Evolutionary conservation across 2,888 invertebrate species (phyloP).

Genomic region (Drosophila pseudotakahashii): DNA sequence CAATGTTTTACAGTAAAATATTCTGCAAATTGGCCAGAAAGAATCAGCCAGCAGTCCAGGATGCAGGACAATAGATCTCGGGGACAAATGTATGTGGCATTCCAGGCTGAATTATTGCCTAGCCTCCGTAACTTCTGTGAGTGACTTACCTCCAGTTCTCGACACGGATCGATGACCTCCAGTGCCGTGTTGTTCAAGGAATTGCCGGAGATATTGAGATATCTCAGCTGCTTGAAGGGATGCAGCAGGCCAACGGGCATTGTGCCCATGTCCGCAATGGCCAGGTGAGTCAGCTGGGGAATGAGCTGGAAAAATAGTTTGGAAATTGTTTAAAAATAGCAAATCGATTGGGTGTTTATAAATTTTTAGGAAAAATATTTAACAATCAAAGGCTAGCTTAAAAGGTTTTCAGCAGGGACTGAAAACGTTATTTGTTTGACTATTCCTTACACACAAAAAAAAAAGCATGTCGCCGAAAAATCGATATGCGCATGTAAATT

Average conservation of each 20-base stretch:
- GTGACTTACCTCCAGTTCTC: conserved; percentile 82
- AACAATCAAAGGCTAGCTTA: no score
- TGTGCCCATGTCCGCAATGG: conserved; percentile 84
- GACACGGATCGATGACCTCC: conserved; percentile 84
- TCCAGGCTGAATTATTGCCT: conserved; percentile 19
- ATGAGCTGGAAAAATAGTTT: conserved; percentile 72
- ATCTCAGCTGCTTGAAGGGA: conserved; percentile 85
- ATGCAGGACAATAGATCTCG: conserved; percentile 40
- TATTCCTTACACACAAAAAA: no score
- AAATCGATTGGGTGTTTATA: conserved; percentile 4
- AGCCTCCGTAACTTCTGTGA: not conserved
- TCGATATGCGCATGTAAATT: no score
- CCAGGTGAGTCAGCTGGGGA: conserved; percentile 82
- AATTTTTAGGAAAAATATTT: no score
- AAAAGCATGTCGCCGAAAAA: no score
- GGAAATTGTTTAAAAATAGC: not conserved
- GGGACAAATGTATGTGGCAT: conserved; percentile 23
- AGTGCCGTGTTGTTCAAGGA: conserved; percentile 85
- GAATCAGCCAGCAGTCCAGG: conserved; percentile 32
- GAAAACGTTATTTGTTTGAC: no score
- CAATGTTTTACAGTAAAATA: conserved; percentile 37
- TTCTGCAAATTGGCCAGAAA: conserved; percentile 43
- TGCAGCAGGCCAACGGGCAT: conserved; percentile 83
- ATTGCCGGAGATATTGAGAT: conserved; percentile 91
- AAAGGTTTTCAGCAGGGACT: no score